Evolutionary conservation across 1,140 invertebrate species (phyloP).

Genomic region (Panulirus ornatus): DNA sequence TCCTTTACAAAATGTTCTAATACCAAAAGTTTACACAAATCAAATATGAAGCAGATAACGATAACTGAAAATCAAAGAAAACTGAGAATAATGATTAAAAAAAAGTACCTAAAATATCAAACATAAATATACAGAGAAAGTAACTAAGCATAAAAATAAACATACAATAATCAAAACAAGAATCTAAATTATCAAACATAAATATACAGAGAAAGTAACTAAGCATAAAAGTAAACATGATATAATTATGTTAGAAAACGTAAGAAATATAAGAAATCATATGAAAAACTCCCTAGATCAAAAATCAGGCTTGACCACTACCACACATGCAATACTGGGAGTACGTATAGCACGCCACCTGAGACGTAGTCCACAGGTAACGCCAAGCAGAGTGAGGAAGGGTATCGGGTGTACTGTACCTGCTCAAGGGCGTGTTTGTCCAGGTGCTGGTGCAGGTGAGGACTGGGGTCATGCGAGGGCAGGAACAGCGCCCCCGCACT

Average conservation of each 20-base stretch:
- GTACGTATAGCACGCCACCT: too few species aligned
- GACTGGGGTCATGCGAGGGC: conserved; percentile 50
- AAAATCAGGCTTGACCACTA: too few species aligned
- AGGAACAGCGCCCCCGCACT: conserved; percentile 66
- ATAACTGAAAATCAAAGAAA: not conserved
- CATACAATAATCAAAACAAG: not conserved
- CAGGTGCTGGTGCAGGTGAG: conserved; percentile 64
- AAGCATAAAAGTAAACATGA: not conserved
- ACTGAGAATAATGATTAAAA: not conserved
- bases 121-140: not conserved
- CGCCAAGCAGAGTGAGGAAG: too few species aligned
- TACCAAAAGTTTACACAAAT: not conserved
- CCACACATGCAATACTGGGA: too few species aligned
- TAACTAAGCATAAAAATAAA: not conserved
- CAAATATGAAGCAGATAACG: not conserved
- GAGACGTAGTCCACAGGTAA: too few species aligned
- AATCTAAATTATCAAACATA: too few species aligned
- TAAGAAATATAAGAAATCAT: too few species aligned
- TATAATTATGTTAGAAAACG: too few species aligned
- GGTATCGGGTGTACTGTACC: conserved; percentile 20
- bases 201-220: not conserved
- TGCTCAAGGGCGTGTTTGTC: conserved; percentile 62
- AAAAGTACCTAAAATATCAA: too few species aligned
- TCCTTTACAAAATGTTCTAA: too few species aligned
- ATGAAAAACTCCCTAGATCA: too few species aligned